Evolutionary conservation across 2,113 vertebrate species (phyloP).

Genomic region (Himantopus leucocephalus): DNA sequence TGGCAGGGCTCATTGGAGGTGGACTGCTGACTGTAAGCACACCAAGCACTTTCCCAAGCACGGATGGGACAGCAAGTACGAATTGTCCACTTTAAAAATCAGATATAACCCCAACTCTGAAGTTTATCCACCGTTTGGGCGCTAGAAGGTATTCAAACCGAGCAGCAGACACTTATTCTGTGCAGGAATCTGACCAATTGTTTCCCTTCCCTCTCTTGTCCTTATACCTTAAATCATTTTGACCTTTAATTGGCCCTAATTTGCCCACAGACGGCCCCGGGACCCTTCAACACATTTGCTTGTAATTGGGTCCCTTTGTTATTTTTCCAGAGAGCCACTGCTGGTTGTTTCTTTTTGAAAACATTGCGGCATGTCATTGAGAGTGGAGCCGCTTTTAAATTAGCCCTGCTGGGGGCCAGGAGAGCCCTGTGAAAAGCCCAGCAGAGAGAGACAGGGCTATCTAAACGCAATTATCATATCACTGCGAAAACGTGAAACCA

Average conservation of each 20-base stretch:
- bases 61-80: background rate
- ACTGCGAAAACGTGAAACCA: conserved; percentile 69
- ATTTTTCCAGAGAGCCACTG: conserved; percentile 65
- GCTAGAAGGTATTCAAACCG: background rate
- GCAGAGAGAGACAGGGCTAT: conserved; percentile 65
- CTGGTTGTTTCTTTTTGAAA: conserved; percentile 66
- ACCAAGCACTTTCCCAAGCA: background rate
- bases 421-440: conserved; percentile 58
- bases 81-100: background rate
- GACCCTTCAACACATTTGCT: conserved; percentile 72
- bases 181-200: conserved; percentile 50
- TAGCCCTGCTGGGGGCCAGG: conserved; percentile 67
- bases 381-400: conserved; percentile 69
- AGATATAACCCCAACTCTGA: background rate
- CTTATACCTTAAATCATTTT: conserved; percentile 70
- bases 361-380: conserved; percentile 63
- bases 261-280: conserved; percentile 63
- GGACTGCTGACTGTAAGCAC: background rate
- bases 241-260: conserved; percentile 75
- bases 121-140: background rate
- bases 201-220: conserved; percentile 45
- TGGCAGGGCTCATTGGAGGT: background rate
- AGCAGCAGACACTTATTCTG: background rate
- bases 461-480: conserved; percentile 77
- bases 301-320: conserved; percentile 74